These are phyloP conservation scores for Musca domestica DNA, from an alignment of 1,140 invertebrate genomes.

Conservation along the genomic window DNA sequence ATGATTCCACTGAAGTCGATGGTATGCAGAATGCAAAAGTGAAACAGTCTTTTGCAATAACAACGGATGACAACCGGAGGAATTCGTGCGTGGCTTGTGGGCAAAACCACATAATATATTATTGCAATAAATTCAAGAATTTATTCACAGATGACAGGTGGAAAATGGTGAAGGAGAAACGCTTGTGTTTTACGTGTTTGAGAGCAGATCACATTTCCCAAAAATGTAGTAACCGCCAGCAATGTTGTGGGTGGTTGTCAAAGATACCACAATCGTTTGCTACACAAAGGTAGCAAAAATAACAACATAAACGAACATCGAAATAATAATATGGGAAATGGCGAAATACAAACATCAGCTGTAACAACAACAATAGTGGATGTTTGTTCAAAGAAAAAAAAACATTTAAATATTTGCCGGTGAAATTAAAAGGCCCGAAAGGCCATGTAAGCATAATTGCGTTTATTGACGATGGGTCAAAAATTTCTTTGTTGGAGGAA, in stretches of 20 bases:
- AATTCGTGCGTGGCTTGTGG: not conserved
- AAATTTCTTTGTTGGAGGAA: slow-evolving; percentile 15
- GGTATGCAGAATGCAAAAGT: not conserved
- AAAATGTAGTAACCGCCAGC: slow-evolving; percentile 1
- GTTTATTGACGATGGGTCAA: slow-evolving; percentile 18
- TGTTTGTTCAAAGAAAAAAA: not conserved
- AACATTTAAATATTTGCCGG: slow-evolving; percentile 17
- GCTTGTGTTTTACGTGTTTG: slow-evolving; percentile 15
- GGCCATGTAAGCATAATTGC: not conserved
- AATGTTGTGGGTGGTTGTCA: not conserved
- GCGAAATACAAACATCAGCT: not conserved
- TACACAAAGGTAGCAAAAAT: not conserved
- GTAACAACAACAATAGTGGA: not conserved
- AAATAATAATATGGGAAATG: not conserved
- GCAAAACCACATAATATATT: not conserved
- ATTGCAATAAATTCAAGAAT: slow-evolving; percentile 4
- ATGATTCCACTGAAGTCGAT: not conserved
- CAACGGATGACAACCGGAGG: not conserved
- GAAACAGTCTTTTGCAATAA: slow-evolving; percentile 1
- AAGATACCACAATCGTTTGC: not conserved
- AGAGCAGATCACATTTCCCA: not conserved
- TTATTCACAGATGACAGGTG: not conserved
- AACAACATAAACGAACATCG: not conserved
- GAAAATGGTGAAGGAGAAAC: slow-evolving; percentile 11
- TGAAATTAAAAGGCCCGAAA: not conserved